Conservation (phyloP, 2,797 vertebrate species). For the Tragelaphus oryx region DNA sequence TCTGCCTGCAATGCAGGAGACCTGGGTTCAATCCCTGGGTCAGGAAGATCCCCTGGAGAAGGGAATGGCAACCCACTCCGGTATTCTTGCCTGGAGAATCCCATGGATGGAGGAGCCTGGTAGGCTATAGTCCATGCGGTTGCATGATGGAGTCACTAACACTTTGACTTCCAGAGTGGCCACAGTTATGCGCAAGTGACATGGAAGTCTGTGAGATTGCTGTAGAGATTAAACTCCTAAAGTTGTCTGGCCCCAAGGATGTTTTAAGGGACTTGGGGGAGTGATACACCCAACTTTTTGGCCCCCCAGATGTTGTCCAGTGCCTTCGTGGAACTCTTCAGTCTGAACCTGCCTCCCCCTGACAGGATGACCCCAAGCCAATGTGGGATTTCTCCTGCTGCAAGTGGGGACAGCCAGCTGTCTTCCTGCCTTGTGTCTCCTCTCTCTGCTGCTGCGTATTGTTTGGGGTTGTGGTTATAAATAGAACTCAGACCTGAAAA, state of each 20-base stretch:
- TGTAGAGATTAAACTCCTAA: not conserved
- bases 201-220: not conserved
- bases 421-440: not conserved
- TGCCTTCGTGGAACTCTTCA: not conserved
- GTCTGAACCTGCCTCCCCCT: not conserved
- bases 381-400: not conserved
- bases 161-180: not conserved
- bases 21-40: rapidly evolving
- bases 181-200: not conserved
- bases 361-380: rapidly evolving
- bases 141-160: not conserved
- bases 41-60: not conserved
- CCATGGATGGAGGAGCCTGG: not conserved
- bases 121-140: not conserved
- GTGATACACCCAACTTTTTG: not conserved
- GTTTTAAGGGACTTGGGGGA: not conserved
- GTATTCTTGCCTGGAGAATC: not conserved
- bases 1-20: not conserved
- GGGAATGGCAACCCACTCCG: not conserved
- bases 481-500: not conserved
- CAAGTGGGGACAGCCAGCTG: not conserved
- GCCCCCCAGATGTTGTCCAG: rapidly evolving
- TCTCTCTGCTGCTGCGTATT: rapidly evolving
- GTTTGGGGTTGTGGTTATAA: not conserved
- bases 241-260: not conserved